phyloP scores from a whole-genome alignment of 1,140 invertebrate species.

The Drosophila nigromelanica region DNA sequence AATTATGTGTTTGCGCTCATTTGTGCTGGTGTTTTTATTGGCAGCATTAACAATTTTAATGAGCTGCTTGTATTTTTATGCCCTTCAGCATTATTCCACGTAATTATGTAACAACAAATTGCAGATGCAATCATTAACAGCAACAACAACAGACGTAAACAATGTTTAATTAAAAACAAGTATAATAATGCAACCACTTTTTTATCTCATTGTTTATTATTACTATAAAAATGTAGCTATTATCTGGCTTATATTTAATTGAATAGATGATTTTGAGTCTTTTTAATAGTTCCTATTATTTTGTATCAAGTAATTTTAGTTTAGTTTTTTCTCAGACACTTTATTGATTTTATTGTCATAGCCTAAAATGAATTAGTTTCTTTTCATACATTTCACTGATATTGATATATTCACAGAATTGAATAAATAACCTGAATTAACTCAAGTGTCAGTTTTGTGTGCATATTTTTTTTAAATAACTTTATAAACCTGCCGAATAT shows the following conservation, averaged over 20 bases:
- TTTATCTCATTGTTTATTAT: background rate
- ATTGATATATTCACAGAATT: too few species aligned
- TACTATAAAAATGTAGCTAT: background rate
- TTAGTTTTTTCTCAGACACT: too few species aligned
- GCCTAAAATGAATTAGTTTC: too few species aligned
- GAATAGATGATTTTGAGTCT: background rate
- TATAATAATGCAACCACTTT: background rate
- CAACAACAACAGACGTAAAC: slow-evolving; percentile 3
- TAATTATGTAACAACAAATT: slow-evolving; percentile 52
- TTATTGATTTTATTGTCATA: too few species aligned
- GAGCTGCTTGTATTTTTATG: slow-evolving; percentile 31
- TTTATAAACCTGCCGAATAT: slow-evolving; percentile 1
- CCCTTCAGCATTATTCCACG: slow-evolving; percentile 27
- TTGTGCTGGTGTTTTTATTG: slow-evolving; percentile 18
- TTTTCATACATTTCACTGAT: too few species aligned
- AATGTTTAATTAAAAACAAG: slow-evolving; percentile 24
- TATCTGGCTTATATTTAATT: background rate
- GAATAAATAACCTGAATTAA: too few species aligned
- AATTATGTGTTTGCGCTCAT: background rate
- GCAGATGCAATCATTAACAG: slow-evolving; percentile 31
- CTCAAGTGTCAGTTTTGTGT: too few species aligned
- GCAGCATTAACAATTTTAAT: slow-evolving; percentile 40
- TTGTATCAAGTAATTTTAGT: too few species aligned
- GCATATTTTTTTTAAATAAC: too few species aligned
- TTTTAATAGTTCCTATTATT: too few species aligned